phyloP scores from a whole-genome alignment of 2,113 vertebrate species.

The Thomomys bottae region DNA sequence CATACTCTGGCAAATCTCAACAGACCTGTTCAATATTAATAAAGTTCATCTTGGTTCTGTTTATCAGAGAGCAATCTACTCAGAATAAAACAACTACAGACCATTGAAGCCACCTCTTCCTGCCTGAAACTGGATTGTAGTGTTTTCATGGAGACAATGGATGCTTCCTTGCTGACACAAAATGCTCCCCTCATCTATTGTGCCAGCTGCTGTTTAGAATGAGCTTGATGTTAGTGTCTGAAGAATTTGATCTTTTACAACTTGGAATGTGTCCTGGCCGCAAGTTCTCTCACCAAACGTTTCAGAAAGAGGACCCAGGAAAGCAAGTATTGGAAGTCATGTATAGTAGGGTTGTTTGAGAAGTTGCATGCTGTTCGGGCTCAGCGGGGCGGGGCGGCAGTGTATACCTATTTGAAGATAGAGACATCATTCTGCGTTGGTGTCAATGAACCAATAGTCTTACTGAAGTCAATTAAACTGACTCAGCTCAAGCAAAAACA shows the following conservation, averaged over 20 bases:
- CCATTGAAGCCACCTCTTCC: conserved; percentile 77
- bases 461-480: conserved; percentile 92
- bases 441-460: conserved; percentile 95
- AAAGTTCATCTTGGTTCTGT: conserved; percentile 41
- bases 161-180: conserved; percentile 82
- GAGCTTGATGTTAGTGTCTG: conserved; percentile 80
- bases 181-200: conserved; percentile 80
- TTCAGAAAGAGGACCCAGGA: conserved; percentile 94
- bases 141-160: conserved; percentile 71
- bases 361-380: conserved; percentile 86
- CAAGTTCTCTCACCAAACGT: conserved; percentile 91
- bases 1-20: conserved; percentile 56
- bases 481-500: conserved; percentile 85
- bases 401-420: conserved; percentile 94
- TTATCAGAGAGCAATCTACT: conserved; percentile 56
- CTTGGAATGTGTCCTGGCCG: conserved; percentile 88
- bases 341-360: conserved; percentile 92
- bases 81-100: conserved; percentile 20
- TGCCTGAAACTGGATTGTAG: conserved; percentile 77
- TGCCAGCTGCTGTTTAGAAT: conserved; percentile 84
- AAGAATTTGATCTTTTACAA: conserved; percentile 86
- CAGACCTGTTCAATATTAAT: conserved; percentile 70
- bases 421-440: conserved; percentile 92
- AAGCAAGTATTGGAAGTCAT: conserved; percentile 94
- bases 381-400: conserved; percentile 92